These are phyloP conservation scores for Centropyge bicolor DNA, from an alignment of 2,797 vertebrate genomes.

Conservation along the genomic window DNA sequence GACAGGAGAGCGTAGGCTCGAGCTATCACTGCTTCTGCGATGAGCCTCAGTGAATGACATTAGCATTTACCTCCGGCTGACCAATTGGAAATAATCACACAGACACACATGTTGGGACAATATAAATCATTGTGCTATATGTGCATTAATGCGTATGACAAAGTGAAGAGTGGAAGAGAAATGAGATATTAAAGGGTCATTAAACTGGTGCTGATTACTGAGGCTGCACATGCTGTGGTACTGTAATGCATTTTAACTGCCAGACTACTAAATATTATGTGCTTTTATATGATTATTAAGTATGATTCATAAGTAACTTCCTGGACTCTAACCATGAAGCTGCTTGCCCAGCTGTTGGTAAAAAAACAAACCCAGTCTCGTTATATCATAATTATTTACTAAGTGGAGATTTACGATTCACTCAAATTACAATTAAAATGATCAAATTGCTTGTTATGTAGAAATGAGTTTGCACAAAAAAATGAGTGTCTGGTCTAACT, in stretches of 20 bases:
- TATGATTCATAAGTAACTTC: background rate
- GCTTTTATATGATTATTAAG: background rate
- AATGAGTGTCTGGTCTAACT: too few species aligned
- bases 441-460: background rate
- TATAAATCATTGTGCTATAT: conserved; percentile 11
- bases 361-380: background rate
- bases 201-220: conserved; percentile 7
- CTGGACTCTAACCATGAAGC: conserved; percentile 5
- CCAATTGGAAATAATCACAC: conserved; percentile 45
- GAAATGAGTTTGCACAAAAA: too few species aligned
- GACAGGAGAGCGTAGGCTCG: background rate
- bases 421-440: too few species aligned
- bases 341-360: background rate
- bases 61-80: conserved; percentile 46
- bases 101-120: conserved; percentile 22
- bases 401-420: too few species aligned
- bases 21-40: conserved; percentile 36
- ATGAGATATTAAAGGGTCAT: conserved; percentile 30
- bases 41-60: conserved; percentile 45
- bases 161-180: conserved; percentile 32
- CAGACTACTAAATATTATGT: conserved; percentile 4
- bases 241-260: conserved; percentile 19
- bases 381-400: background rate
- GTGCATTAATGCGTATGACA: conserved; percentile 40
- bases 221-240: conserved; percentile 21